Percentiles rank a stretch among this genome's conserved stretches.
These are phyloP conservation scores for Heliconius ethilla DNA, from an alignment of 2,888 invertebrate species.

Conservation along the genomic window DNA sequence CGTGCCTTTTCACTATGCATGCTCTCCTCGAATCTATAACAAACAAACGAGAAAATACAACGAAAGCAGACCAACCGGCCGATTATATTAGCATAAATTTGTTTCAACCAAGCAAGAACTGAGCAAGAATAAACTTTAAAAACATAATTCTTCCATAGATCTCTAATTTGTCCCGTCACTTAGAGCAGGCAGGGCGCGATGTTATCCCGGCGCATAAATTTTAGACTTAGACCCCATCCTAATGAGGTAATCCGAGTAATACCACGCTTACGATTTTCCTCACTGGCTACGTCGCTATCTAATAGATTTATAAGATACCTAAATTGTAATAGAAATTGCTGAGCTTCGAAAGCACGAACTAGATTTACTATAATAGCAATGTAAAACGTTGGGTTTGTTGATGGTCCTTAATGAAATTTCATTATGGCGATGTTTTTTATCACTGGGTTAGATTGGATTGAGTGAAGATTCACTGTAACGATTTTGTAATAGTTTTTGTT, in stretches of 20 bases:
- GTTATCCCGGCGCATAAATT: constrained; percentile 47
- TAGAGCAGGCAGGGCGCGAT: constrained; percentile 49
- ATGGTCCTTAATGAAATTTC: constrained; percentile 19
- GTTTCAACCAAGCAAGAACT: background rate
- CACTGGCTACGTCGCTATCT: constrained; percentile 44
- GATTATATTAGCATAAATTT: constrained; percentile 10
- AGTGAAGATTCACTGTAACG: too few species aligned
- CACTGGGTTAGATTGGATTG: background rate
- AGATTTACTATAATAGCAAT: constrained; percentile 20
- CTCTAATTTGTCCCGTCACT: constrained; percentile 40
- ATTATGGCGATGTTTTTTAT: background rate
- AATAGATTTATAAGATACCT: constrained; percentile 43
- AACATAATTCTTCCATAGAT: constrained; percentile 15
- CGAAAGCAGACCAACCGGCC: background rate
- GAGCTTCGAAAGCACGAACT: constrained; percentile 22
- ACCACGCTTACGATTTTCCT: constrained; percentile 44
- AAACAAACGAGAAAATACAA: background rate
- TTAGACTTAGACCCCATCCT: constrained; percentile 47
- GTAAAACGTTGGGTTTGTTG: background rate
- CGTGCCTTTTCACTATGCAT: background rate
- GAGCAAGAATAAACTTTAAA: background rate
- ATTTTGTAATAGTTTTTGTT: background rate
- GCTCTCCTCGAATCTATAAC: background rate
- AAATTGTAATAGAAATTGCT: constrained; percentile 31
- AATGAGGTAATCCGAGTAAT: constrained; percentile 51